phyloP scores from a whole-genome alignment of 1,140 invertebrate species.

The Drosophila pectinifera region DNA sequence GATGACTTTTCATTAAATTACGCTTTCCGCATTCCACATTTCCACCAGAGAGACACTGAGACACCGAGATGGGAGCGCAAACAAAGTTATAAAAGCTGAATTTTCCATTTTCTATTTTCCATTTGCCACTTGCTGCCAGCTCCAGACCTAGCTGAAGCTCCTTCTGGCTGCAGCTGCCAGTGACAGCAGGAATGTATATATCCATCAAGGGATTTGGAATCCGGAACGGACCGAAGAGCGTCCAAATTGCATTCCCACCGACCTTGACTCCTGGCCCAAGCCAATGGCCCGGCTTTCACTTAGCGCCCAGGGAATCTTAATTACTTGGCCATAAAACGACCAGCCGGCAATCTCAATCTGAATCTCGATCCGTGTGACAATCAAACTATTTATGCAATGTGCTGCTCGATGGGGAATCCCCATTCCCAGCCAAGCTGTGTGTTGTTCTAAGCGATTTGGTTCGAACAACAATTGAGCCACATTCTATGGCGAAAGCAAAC shows the following conservation, averaged over 20 bases:
- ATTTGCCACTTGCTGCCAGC: slow-evolving; percentile 19
- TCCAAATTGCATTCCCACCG: slow-evolving; percentile 34
- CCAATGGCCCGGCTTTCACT: slow-evolving; percentile 21
- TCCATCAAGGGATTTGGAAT: slow-evolving; percentile 19
- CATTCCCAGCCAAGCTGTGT: not conserved
- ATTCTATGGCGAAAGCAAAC: slow-evolving; percentile 34
- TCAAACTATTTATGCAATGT: slow-evolving; percentile 49
- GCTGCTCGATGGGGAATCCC: not conserved
- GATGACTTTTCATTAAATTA: slow-evolving; percentile 67
- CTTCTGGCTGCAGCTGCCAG: slow-evolving; percentile 22
- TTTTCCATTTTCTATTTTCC: slow-evolving; percentile 43
- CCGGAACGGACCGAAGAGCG: slow-evolving; percentile 30
- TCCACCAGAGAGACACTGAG: slow-evolving; percentile 12
- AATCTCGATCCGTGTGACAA: slow-evolving; percentile 34
- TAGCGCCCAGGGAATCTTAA: slow-evolving; percentile 47
- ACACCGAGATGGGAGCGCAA: slow-evolving; percentile 1
- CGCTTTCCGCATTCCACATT: slow-evolving; percentile 54
- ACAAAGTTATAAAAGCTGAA: slow-evolving; percentile 45
- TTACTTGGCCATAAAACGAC: slow-evolving; percentile 33
- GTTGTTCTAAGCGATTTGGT: slow-evolving; percentile 48
- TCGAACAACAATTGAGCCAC: slow-evolving; percentile 48
- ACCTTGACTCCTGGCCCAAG: slow-evolving; percentile 23
- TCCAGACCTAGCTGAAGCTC: not conserved
- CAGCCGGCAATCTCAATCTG: not conserved
- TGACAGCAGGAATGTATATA: slow-evolving; percentile 27